These are phyloP conservation scores for Pedionomus torquatus DNA, from an alignment of 2,113 vertebrate species.

Conservation along the genomic window DNA sequence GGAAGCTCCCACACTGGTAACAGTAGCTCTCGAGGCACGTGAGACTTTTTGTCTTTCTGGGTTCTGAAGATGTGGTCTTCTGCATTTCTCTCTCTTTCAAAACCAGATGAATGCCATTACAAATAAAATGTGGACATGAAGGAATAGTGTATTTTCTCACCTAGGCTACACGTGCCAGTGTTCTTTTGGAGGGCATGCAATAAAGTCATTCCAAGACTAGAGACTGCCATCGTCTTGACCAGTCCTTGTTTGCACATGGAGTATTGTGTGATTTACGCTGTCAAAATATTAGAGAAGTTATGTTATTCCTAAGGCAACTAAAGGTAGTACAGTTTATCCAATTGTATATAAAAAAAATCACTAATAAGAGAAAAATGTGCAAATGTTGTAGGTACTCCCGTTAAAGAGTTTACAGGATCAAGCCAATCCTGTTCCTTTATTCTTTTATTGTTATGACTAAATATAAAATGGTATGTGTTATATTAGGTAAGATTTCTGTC, in stretches of 20 bases:
- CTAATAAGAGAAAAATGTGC: background rate
- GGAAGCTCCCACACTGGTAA: background rate
- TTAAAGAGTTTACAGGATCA: background rate
- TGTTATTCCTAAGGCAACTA: background rate
- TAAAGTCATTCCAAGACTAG: background rate
- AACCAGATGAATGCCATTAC: background rate
- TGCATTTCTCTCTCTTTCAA: background rate
- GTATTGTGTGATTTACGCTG: background rate
- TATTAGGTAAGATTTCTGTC: background rate
- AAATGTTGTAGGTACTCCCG: background rate
- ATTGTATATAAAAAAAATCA: background rate
- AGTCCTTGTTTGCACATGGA: background rate
- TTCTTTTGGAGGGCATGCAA: background rate
- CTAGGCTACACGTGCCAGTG: background rate
- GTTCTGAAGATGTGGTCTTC: background rate
- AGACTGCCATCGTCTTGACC: background rate
- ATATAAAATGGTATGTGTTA: background rate
- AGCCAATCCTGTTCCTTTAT: background rate
- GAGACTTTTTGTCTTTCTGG: background rate
- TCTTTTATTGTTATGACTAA: background rate
- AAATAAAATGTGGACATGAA: background rate
- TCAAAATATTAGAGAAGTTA: background rate
- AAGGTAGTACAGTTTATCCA: background rate
- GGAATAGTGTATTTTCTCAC: background rate
- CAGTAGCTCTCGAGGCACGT: background rate